Evolutionary conservation across 2,888 invertebrate species (phyloP).

Genomic region (Blastobasis lacticolella): DNA sequence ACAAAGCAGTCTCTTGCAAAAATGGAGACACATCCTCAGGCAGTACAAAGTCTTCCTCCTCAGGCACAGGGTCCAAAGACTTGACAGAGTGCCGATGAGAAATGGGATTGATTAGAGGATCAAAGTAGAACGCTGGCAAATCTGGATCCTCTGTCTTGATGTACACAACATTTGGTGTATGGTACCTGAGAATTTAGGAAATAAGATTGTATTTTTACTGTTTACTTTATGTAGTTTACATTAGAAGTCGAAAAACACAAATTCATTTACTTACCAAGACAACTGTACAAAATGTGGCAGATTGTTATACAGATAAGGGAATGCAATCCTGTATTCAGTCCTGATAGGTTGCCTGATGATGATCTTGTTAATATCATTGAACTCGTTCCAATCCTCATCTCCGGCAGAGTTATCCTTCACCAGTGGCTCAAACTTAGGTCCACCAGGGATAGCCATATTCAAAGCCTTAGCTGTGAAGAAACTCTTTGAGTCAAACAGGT

Average conservation of each 20-base stretch:
- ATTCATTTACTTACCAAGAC: conserved; percentile 87
- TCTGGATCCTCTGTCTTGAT: conserved; percentile 99
- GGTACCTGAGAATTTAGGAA: conserved; percentile 82
- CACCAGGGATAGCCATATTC: conserved; percentile 99
- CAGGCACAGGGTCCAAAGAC: conserved; percentile 88
- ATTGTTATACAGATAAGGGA: conserved; percentile 99
- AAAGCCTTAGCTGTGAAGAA: conserved; percentile 99
- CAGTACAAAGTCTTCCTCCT: conserved; percentile 95
- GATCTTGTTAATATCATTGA: conserved; percentile 99
- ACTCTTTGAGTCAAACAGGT: conserved; percentile 98
- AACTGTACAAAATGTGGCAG: conserved; percentile 98
- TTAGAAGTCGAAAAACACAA: no score
- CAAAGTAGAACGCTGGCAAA: conserved; percentile 99
- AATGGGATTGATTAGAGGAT: conserved; percentile 99
- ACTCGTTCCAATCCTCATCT: conserved; percentile 99
- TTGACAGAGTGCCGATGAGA: conserved; percentile 94
- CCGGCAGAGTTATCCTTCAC: conserved; percentile 98
- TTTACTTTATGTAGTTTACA: no score
- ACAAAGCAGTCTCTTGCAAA: conserved; percentile 94
- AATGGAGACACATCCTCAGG: conserved; percentile 94
- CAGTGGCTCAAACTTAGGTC: conserved; percentile 99
- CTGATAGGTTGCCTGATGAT: conserved; percentile 98
- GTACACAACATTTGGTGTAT: conserved; percentile 98
- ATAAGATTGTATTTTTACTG: no score
- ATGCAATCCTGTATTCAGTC: conserved; percentile 99